Conservation (phyloP, 2,888 invertebrate species). For the Electrophaes corylata region DNA sequence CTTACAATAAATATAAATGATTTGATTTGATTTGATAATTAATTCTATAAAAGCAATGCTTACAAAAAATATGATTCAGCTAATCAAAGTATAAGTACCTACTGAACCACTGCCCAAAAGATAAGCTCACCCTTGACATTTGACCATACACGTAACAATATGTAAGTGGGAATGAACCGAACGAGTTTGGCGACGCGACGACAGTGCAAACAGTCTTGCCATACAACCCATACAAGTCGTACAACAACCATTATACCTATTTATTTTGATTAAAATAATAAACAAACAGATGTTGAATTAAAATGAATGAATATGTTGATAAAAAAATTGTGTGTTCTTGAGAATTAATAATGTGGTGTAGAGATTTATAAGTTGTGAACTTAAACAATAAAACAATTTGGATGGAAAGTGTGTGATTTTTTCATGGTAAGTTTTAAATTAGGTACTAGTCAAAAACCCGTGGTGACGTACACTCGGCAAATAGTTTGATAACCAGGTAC, state of each 20-base stretch:
- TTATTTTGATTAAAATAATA: constrained; percentile 1
- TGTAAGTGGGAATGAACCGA: background rate
- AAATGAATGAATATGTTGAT: background rate
- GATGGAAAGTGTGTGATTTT: background rate
- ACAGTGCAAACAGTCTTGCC: constrained; percentile 6
- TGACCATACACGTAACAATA: constrained; percentile 28
- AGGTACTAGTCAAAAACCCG: background rate
- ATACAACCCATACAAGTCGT: constrained; percentile 8
- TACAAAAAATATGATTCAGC: background rate
- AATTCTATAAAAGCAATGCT: too few relatives aligned
- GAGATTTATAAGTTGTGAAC: background rate
- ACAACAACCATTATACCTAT: background rate
- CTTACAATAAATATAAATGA: too few relatives aligned
- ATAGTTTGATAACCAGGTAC: too few relatives aligned
- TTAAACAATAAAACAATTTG: background rate
- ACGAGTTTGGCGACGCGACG: constrained; percentile 1
- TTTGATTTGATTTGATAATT: too few relatives aligned
- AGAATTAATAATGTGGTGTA: background rate
- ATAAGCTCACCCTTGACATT: constrained; percentile 21
- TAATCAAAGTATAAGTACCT: background rate
- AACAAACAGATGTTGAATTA: background rate
- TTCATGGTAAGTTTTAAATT: background rate
- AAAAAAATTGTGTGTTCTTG: background rate
- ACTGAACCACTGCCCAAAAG: constrained; percentile 8
- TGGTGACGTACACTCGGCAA: too few relatives aligned